Evolutionary conservation across 2,888 invertebrate species (phyloP).

Genomic region (Neoitamus cyanurus): DNA sequence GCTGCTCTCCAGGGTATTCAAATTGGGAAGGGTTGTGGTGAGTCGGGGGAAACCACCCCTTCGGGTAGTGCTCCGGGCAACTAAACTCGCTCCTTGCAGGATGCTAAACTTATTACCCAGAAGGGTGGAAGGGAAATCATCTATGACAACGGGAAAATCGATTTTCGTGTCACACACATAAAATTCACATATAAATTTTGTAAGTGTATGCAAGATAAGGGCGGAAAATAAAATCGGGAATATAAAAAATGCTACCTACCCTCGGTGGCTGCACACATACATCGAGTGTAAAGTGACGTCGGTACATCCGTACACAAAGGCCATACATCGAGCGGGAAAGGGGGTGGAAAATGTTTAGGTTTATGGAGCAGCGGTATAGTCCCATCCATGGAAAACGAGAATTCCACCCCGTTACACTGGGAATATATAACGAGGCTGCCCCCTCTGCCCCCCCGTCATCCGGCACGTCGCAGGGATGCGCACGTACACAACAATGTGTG

Average conservation of each 20-base stretch:
- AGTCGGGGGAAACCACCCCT: neutral
- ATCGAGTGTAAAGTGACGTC: conserved; percentile 31
- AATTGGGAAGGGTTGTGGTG: conserved; percentile 13
- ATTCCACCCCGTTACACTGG: conserved; percentile 52
- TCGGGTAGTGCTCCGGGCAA: neutral
- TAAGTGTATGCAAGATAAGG: conserved; percentile 53
- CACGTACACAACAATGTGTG: conserved; percentile 36
- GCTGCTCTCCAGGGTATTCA: neutral
- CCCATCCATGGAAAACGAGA: conserved; percentile 45
- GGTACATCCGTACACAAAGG: conserved; percentile 21
- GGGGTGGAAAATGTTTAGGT: conserved; percentile 44
- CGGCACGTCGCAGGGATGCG: conserved; percentile 10
- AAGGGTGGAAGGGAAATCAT: conserved; percentile 54
- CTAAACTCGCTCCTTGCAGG: conserved; percentile 11
- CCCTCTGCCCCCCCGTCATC: neutral
- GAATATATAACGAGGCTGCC: conserved; percentile 50
- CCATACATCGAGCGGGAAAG: conserved; percentile 19
- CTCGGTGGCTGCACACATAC: conserved; percentile 22
- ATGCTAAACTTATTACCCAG: conserved; percentile 38
- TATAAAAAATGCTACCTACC: conserved; percentile 46
- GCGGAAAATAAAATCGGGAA: conserved; percentile 52
- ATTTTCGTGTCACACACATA: conserved; percentile 58
- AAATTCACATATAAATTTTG: conserved; percentile 53
- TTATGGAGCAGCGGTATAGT: conserved; percentile 39
- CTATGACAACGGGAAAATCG: conserved; percentile 58